Percentiles rank a stretch among this genome's conserved stretches.
Conservation (phyloP, 2,797 vertebrate species). For the Leucoraja ocellata region DNA sequence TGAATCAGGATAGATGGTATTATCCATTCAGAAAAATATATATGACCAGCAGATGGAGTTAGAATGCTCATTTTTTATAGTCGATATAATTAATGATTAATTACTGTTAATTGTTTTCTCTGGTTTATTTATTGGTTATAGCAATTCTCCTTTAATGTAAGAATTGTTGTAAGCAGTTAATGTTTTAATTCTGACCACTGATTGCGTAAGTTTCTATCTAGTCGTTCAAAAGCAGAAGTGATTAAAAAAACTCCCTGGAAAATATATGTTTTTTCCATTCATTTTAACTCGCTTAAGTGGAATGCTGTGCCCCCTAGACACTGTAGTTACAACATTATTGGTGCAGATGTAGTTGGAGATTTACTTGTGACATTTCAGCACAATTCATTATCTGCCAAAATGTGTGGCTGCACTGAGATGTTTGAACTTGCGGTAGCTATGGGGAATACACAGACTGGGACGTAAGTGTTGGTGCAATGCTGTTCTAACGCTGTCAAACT, state of each 20-base stretch:
- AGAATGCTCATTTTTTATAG: neutral
- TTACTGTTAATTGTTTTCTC: too few species aligned
- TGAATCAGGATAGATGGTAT: neutral
- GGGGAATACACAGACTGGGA: too few species aligned
- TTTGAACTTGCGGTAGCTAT: too few species aligned
- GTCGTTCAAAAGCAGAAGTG: neutral
- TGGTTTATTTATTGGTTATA: neutral
- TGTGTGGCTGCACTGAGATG: too few species aligned
- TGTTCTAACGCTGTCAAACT: too few species aligned
- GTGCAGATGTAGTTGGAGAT: too few species aligned
- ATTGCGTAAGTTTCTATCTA: neutral
- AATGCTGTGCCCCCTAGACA: too few species aligned
- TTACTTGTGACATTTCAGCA: too few species aligned
- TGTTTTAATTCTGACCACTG: constrained; percentile 1
- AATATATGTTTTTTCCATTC: too few species aligned
- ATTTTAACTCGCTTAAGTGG: neutral
- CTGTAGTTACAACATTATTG: too few species aligned
- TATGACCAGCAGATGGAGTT: neutral
- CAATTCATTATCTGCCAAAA: too few species aligned
- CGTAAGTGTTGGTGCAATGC: too few species aligned
- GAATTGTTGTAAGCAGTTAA: neutral
- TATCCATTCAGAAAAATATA: neutral
- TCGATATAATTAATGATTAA: neutral
- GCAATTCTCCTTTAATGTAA: neutral
- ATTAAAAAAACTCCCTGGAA: neutral